Conservation (phyloP, 2,888 invertebrate species). For the Boloria selene region DNA sequence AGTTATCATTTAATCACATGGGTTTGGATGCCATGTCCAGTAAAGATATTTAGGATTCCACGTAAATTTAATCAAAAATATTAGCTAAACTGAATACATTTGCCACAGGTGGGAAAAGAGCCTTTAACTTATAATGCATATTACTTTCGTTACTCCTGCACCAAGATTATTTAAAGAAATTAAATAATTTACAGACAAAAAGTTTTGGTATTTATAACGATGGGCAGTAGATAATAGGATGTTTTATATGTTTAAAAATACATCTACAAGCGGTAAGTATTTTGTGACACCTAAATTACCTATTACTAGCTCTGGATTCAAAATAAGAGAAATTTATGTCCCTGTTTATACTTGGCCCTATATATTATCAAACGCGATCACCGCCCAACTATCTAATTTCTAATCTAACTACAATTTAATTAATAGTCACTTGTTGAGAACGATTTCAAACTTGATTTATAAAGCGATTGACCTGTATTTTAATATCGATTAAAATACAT, state of each 20-base stretch:
- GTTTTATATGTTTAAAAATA: not conserved
- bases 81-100: too few species aligned
- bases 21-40: too few species aligned
- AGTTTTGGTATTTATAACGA: too few species aligned
- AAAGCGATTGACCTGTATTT: conserved; percentile 77
- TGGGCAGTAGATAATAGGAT: too few species aligned
- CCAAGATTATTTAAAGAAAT: too few species aligned
- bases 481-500: conserved; percentile 64
- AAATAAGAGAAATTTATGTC: conserved; percentile 35
- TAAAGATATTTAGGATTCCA: too few species aligned
- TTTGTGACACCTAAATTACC: not conserved
- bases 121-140: too few species aligned
- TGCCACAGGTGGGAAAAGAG: too few species aligned
- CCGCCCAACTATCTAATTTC: conserved; percentile 79
- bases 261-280: not conserved
- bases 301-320: conserved; percentile 16
- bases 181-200: too few species aligned
- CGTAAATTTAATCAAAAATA: too few species aligned
- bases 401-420: conserved; percentile 81
- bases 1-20: too few species aligned
- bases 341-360: conserved; percentile 28
- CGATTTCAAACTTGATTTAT: conserved; percentile 80
- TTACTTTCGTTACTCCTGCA: too few species aligned
- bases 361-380: conserved; percentile 54
- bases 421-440: conserved; percentile 82